These are phyloP conservation scores for Chloroceryle aenea DNA, from an alignment of 2,113 vertebrate genomes.

Conservation along the genomic window DNA sequence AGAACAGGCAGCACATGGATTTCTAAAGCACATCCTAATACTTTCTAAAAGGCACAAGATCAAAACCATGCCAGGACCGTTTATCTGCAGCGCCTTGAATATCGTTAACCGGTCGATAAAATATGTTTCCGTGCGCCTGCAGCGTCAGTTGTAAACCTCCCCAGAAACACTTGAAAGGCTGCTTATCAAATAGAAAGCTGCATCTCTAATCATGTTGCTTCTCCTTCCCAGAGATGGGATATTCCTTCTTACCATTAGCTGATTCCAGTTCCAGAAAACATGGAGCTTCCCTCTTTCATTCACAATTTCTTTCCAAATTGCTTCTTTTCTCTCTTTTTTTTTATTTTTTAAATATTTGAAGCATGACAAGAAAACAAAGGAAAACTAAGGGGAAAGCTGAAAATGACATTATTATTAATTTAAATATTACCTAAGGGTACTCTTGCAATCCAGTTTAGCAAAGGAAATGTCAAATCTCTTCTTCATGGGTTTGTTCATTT, in stretches of 20 bases:
- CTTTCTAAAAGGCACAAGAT: background rate
- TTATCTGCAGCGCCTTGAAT: background rate
- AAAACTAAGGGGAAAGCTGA: background rate
- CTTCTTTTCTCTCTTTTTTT: background rate
- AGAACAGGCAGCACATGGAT: background rate
- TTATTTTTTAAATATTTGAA: background rate
- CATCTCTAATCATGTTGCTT: background rate
- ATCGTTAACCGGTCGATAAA: rapidly evolving
- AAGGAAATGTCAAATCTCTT: background rate
- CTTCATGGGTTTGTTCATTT: background rate
- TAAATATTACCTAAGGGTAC: background rate
- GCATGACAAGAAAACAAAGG: background rate
- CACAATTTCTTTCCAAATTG: background rate
- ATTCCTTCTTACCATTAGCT: background rate
- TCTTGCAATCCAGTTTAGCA: background rate
- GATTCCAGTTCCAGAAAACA: background rate
- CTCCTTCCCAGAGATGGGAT: background rate
- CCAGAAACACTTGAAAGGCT: background rate
- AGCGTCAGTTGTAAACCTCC: background rate
- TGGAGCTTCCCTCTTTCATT: rapidly evolving
- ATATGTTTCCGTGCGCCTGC: background rate
- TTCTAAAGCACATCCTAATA: rapidly evolving
- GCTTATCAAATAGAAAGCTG: background rate
- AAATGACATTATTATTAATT: background rate
- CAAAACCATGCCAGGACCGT: background rate